Conservation (phyloP, 2,888 invertebrate genomes). For the Cerastoderma edule region DNA sequence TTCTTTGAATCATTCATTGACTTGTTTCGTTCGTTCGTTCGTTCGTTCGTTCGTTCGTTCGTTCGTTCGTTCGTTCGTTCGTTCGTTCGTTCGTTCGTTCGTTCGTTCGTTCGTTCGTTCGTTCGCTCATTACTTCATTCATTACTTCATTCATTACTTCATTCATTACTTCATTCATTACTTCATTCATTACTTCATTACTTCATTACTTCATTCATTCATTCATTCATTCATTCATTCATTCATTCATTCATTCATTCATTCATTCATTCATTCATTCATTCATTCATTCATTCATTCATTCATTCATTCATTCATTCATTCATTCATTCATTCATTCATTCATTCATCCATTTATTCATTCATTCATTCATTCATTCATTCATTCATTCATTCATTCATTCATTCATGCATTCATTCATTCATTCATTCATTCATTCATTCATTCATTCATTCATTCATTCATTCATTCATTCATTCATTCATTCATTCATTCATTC, state of each 20-base stretch:
- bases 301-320: background rate
- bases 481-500: constrained; percentile 5
- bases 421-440: background rate
- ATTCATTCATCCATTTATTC: too few species aligned
- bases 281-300: background rate
- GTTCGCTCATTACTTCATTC: background rate
- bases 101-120: too few species aligned
- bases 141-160: background rate
- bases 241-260: constrained; percentile 5
- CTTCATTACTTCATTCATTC: background rate
- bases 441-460: background rate
- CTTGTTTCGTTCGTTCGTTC: too few species aligned
- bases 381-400: constrained; percentile 1
- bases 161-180: background rate
- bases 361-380: too few species aligned
- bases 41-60: too few species aligned
- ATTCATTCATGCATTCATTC: background rate
- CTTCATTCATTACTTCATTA: background rate
- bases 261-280: constrained; percentile 5
- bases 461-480: constrained; percentile 1
- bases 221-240: constrained; percentile 5
- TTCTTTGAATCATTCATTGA: too few species aligned
- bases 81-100: too few species aligned
- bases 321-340: background rate
- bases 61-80: too few species aligned